Evolutionary conservation across 2,888 invertebrate species (phyloP), one percentile per base, ranked within the genome.

Genomic region (Anthophora plumipes): DNA sequence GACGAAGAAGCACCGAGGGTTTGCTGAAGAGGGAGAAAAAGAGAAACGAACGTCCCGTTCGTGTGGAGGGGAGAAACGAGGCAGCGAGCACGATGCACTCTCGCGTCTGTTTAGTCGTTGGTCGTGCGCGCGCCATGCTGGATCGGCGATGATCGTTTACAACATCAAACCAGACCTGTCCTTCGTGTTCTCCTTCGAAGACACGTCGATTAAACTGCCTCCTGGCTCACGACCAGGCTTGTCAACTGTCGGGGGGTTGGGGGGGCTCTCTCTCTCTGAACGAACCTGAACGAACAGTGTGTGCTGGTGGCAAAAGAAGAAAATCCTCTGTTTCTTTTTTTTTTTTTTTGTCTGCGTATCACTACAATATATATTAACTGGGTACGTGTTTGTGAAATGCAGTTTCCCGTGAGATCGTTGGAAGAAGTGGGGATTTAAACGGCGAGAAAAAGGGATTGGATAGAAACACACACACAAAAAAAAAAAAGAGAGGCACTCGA

Each of bases 101-200:
- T 83, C 80, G 67, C 78, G 77, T 74, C 84, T 76, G 78, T 69
- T 85, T 90, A 92, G 92, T 92, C 91, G 91, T 89, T 90, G 90
- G 91, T 89, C 89, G 91, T 89, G 87, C 90, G 92, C 90, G 91
- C 91, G 87, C 82, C 89, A 77, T 70, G 83, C 59, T 74, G 74
- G 69, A 69, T 70, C 63, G 54, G 52, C 71, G 57, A 52, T 61
- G 78, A 59, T 70, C 64, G 68, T 52, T 52, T 11, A 11, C 52
- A 11, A 31, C 11, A n/a, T 12, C 50, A 31, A 57, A 25, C n/a
- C 61, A 25, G 54, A 69, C 46, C 17, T 63, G 50, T 37, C 31
- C 31, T 31, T 9, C 48, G 20, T 48, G 61, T 73, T 48, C 50
- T 50, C 48, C 22, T 41, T 31, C 20, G 11, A 14, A 22, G 12